Evolutionary conservation across 2,113 vertebrate genomes (phyloP).

Genomic region (Vimba vimba): DNA sequence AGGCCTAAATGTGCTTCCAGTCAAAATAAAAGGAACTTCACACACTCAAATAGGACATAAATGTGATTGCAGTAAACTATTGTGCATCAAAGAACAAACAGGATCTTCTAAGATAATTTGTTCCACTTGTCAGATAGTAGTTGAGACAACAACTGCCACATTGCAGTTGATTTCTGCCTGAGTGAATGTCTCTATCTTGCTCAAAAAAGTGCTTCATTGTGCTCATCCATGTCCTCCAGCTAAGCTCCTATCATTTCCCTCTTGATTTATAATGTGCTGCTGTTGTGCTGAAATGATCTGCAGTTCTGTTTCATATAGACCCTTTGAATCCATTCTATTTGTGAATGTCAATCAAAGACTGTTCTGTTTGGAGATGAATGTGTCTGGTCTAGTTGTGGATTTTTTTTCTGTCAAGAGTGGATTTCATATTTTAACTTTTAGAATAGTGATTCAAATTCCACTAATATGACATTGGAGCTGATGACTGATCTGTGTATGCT

Average conservation of each 20-base stretch:
- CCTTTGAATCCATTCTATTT: not conserved
- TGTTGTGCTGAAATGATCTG: constrained; percentile 12
- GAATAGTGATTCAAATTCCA: constrained; percentile 14
- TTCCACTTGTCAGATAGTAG: not conserved
- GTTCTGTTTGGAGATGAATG: constrained; percentile 21
- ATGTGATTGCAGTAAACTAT: not conserved
- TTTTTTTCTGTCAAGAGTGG: constrained; percentile 24
- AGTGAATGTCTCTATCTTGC: not conserved
- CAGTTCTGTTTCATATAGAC: constrained; percentile 7
- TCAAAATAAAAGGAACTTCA: not conserved
- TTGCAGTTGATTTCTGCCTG: not conserved
- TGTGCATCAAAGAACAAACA: not conserved
- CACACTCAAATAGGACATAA: not conserved
- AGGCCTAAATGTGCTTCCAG: not conserved
- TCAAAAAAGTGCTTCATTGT: not conserved
- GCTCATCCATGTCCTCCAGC: constrained; percentile 13
- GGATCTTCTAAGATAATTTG: not conserved
- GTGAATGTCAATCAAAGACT: not conserved
- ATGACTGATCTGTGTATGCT: constrained; percentile 1
- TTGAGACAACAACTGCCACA: not conserved
- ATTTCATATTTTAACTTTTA: constrained; percentile 32
- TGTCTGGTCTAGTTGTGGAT: constrained; percentile 30
- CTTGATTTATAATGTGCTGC: not conserved
- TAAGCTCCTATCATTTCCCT: not conserved
- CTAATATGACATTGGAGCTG: not conserved